phyloP scores from a whole-genome alignment of 2,797 vertebrate species.

The Myotis myotis region DNA sequence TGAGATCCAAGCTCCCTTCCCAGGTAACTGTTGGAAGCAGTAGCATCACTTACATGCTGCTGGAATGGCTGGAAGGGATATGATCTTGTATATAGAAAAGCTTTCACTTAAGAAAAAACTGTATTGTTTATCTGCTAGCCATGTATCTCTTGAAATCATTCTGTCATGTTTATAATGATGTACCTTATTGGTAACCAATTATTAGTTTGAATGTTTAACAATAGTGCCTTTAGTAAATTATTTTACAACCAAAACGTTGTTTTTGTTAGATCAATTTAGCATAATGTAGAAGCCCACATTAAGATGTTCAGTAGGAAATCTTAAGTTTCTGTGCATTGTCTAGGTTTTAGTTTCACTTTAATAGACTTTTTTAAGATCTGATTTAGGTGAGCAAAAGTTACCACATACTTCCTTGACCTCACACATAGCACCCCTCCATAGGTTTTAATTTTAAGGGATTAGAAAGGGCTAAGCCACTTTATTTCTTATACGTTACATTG shows the following conservation, averaged over 20 bases:
- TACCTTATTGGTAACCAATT: conserved; percentile 63
- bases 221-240: conserved; percentile 79
- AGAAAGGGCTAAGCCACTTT: neutral
- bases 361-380: neutral
- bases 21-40: neutral
- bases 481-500: neutral
- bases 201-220: conserved; percentile 69
- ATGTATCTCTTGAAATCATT: conserved; percentile 60
- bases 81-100: conserved; percentile 53
- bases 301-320: conserved; percentile 33
- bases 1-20: neutral
- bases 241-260: conserved; percentile 71
- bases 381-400: conserved; percentile 27
- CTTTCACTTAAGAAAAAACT: neutral
- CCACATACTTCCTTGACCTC: neutral
- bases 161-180: conserved; percentile 72
- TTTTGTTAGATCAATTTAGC: conserved; percentile 61
- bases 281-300: conserved; percentile 35
- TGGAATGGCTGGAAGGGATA: neutral
- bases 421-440: neutral
- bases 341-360: conserved; percentile 40
- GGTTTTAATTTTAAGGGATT: conserved; percentile 7
- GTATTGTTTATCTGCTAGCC: conserved; percentile 56
- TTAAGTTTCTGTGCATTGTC: conserved; percentile 31
- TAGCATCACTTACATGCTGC: neutral